Conservation (phyloP, 2,113 vertebrate genomes). For the Lophius piscatorius region DNA sequence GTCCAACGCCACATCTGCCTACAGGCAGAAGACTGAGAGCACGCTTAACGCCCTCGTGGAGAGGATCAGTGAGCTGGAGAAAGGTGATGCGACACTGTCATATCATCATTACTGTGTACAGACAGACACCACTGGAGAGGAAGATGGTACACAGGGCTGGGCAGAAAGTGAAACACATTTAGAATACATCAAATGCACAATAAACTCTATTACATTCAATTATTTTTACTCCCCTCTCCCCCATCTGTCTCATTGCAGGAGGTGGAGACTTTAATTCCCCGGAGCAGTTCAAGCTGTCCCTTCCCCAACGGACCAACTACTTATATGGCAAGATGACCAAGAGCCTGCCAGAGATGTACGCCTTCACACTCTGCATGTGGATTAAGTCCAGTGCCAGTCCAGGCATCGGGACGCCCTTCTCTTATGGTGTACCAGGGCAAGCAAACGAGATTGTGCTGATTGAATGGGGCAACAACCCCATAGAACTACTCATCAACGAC, state of each 20-base stretch:
- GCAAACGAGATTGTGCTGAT: constrained; percentile 98
- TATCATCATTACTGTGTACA: not conserved
- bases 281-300: constrained; percentile 93
- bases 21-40: constrained; percentile 90
- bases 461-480: constrained; percentile 98
- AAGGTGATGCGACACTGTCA: constrained; percentile 78
- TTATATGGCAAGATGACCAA: constrained; percentile 94
- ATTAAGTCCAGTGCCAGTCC: constrained; percentile 91
- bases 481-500: constrained; percentile 96
- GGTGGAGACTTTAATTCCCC: constrained; percentile 92
- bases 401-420: constrained; percentile 95
- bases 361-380: constrained; percentile 98
- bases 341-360: constrained; percentile 93
- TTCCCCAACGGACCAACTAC: constrained; percentile 96
- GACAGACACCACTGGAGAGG: too few species aligned
- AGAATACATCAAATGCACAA: too few species aligned
- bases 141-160: too few species aligned
- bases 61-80: constrained; percentile 91
- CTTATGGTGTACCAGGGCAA: constrained; percentile 93
- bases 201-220: too few species aligned
- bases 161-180: too few species aligned
- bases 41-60: constrained; percentile 89
- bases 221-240: not conserved
- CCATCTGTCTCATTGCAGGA: constrained; percentile 47
- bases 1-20: constrained; percentile 90